Evolutionary conservation across 2,797 vertebrate species (phyloP).

Genomic region (Spondyliosoma cantharus): DNA sequence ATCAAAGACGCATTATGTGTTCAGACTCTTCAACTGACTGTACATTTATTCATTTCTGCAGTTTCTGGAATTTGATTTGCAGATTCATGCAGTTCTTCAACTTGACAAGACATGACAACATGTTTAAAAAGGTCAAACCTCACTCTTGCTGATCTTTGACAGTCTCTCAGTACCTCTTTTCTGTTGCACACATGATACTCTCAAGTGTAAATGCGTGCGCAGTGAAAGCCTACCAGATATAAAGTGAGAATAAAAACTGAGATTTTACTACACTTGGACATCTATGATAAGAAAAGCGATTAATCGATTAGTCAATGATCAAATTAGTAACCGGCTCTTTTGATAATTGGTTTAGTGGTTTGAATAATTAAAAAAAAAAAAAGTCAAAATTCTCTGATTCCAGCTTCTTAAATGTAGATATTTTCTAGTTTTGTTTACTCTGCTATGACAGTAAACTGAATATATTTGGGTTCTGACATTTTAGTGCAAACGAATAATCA

Average conservation of each 20-base stretch:
- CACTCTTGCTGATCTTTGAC: background rate
- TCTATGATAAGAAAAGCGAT: background rate
- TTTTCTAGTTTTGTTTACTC: no score
- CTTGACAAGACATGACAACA: background rate
- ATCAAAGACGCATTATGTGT: slow-evolving; percentile 11
- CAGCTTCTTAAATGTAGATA: no score
- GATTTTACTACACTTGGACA: background rate
- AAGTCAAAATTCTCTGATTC: no score
- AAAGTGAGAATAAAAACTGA: background rate
- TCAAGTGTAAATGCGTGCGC: background rate
- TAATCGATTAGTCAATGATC: no score
- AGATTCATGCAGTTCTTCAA: background rate
- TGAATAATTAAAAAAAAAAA: no score
- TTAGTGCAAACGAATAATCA: no score
- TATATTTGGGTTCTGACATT: no score
- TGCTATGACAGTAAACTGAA: no score
- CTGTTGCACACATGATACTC: background rate
- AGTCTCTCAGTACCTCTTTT: background rate
- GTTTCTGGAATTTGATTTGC: slow-evolving; percentile 6
- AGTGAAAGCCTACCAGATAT: background rate
- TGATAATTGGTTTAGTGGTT: no score
- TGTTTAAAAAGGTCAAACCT: slow-evolving; percentile 29
- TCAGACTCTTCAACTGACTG: background rate
- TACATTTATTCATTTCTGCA: slow-evolving; percentile 14
- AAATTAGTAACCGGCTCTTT: no score